phyloP scores from a whole-genome alignment of 2,797 vertebrate genomes.

The Prionace glauca region DNA sequence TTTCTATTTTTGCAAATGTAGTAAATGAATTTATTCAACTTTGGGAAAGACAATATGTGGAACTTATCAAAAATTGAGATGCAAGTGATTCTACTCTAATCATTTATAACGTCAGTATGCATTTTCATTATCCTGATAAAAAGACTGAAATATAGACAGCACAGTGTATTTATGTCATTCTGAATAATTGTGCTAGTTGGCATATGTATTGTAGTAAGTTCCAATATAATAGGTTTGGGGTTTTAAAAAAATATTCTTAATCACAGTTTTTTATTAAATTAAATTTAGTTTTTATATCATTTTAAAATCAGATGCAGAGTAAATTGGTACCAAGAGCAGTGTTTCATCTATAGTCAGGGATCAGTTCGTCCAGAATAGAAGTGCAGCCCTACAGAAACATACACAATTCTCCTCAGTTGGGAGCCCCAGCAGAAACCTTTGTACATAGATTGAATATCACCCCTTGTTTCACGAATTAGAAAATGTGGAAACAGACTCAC shows the following conservation, averaged over 20 bases:
- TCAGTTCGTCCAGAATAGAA: neutral
- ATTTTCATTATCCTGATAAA: neutral
- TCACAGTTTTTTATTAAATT: neutral
- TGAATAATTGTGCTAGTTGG: neutral
- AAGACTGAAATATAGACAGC: neutral
- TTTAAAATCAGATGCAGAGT: neutral
- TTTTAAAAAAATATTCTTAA: neutral
- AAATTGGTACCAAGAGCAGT: neutral
- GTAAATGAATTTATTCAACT: neutral
- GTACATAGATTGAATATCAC: neutral
- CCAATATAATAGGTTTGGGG: neutral
- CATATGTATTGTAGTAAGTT: neutral
- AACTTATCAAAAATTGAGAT: conserved; percentile 2
- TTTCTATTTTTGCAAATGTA: neutral
- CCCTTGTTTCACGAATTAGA: neutral
- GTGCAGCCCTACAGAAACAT: neutral
- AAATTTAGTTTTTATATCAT: neutral
- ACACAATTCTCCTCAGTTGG: neutral
- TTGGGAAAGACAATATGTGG: neutral
- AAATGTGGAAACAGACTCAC: neutral
- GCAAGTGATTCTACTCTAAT: neutral
- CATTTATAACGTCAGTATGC: neutral
- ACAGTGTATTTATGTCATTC: neutral
- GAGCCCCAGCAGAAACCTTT: neutral
- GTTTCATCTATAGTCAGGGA: neutral